Evolutionary conservation across 2,113 vertebrate species (phyloP), one percentile per base, ranked within the genome.

Genomic region (Lophius piscatorius): DNA sequence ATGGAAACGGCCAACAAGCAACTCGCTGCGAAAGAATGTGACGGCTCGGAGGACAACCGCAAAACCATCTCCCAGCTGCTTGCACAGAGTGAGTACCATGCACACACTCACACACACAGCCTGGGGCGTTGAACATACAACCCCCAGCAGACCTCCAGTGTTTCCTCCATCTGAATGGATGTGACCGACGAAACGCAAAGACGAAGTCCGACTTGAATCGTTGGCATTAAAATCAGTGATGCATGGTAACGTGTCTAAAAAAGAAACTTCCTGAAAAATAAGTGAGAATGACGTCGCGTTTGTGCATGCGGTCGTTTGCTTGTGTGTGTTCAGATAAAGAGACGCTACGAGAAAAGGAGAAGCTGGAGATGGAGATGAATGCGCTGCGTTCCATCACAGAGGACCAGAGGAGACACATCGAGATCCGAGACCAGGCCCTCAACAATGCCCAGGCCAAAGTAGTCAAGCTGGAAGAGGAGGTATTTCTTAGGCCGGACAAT

Each of bases 1-100:
- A 95, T 99, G 93, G 97, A 99, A 68, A 95, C 95, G 0, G 96
- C 96, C 52, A 98, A 98, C 81, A 99, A 98, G 85, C 97, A 99
- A 74, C 94, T 99, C 0, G 93, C 96, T 0, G 92, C 94, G 60
- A 98, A 96, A 79, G 97, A 98, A 60, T 97, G 94, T 61, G 97
- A 98, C 5, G 94, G 94, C 0, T 95, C 95, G 0, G 96, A 99
- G 61, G 96, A 99, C 87, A 97, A 95, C 89, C 92, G 94, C 62
- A 98, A 97, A 88, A 98, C 95, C 78, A 98, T 99, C 84, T 95
- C 96, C 39, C 95, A 99, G 78, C 94, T 99, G 60, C 94, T 97
- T 65, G 85, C 92, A 69, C 96, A 99, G 85, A 97, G 97, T 99
- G 88, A 95, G 96, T 94, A 16, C 6, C 5, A 18, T 41, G 38